phyloP scores from a whole-genome alignment of 2,113 vertebrate species.

The Rhombomys opimus region DNA sequence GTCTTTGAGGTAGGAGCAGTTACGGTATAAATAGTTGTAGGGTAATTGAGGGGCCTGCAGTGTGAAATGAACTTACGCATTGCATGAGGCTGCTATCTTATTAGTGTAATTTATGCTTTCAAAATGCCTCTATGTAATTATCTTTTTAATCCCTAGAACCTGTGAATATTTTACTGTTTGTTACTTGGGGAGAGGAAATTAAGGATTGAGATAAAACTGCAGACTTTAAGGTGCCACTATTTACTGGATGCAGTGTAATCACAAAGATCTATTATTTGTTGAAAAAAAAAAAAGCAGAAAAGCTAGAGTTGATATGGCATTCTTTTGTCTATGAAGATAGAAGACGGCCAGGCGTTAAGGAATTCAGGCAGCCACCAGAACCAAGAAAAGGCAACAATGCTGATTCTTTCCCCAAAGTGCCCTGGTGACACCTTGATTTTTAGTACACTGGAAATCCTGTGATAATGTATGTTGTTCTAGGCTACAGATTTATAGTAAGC shows the following conservation, averaged over 20 bases:
- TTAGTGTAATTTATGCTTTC: slow-evolving; percentile 8
- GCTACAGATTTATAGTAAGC: neutral
- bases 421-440: neutral
- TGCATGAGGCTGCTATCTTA: neutral
- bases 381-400: neutral
- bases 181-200: neutral
- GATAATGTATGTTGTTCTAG: slow-evolving; percentile 44
- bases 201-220: neutral
- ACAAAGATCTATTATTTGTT: neutral
- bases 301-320: neutral
- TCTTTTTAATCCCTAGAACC: neutral
- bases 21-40: neutral
- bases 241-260: neutral
- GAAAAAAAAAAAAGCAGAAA: neutral
- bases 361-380: neutral
- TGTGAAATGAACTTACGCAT: neutral
- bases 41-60: neutral
- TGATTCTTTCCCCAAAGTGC: neutral
- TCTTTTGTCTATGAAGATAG: neutral
- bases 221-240: slow-evolving; percentile 25
- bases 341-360: neutral
- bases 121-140: neutral
- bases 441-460: neutral
- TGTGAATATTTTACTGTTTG: neutral
- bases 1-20: neutral